Base-by-base conservation (phyloP, 2,888 invertebrate genomes). In the Oligia latruncula region DNA sequence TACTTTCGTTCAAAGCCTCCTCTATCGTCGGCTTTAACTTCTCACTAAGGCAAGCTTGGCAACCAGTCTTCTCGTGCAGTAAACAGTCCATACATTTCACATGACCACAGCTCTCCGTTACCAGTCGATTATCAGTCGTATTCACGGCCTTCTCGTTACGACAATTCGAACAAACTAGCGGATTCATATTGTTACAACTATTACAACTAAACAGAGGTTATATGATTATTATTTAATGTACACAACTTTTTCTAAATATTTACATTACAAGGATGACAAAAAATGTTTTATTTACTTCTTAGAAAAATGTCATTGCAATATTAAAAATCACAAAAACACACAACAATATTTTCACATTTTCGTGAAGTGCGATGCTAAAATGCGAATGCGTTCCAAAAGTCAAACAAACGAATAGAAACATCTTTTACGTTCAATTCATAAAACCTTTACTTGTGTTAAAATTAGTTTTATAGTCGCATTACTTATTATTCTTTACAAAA, bases 71-170 rank as follows among this genome's bases (percentile, higher is more conserved):
- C 91, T 98, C 98, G 40, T 97, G 95, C 58, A 98, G 92, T 67
- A 98, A 95, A 92, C 98, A 98, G 85, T 97, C 95, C 89, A 98
- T 97, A 93, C 98, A 98, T 94, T 98, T 98, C 77, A 97, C 97
- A 92, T 98, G 98, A 5, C 98, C 98, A 93, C 98, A 98, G 72
- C 97, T 97, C 92, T 98, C 98, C 74, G 97, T 98, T 29, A 98
- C 97, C 77, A 98, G 94, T 76, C 98, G 96, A 90, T 97, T 97
- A 80, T 96, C 94, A 11, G 97, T 97, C 67, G 94, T 93, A 89
- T 97, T 97, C 62, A 97, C 95, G 77, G 95, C 90, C 89, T 97
- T 97, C 79, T 97, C 95, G 91, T 97, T 97, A 68, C 95, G 95
- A 91, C 98, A 98, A 92, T 97, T 97, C 64, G 97, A 97, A 93